phyloP scores from a whole-genome alignment of 2,888 invertebrate genomes.

The Pinctada fucata region DNA sequence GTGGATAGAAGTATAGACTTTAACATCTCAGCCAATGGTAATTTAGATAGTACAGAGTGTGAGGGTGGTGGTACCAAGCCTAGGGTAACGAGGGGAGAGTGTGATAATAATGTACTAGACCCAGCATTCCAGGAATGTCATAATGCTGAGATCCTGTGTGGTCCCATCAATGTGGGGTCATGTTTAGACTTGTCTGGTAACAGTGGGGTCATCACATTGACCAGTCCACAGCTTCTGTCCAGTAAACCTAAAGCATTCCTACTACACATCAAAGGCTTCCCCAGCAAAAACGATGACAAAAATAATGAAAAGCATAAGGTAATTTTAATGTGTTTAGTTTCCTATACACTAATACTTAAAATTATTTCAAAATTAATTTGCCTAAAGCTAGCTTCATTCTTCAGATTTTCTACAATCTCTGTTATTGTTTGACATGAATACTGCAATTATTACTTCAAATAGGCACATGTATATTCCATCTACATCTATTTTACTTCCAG shows the following conservation, averaged over 20 bases:
- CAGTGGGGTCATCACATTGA: slow-evolving; percentile 89
- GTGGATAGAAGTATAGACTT: slow-evolving; percentile 53
- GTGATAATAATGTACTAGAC: slow-evolving; percentile 58
- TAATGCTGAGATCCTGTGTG: slow-evolving; percentile 93
- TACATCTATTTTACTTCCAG: slow-evolving; percentile 34
- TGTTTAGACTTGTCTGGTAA: slow-evolving; percentile 91
- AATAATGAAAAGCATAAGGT: slow-evolving; percentile 54
- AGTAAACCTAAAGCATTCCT: slow-evolving; percentile 73
- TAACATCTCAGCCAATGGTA: slow-evolving; percentile 21
- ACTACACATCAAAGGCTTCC: slow-evolving; percentile 73
- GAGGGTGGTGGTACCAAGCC: slow-evolving; percentile 26
- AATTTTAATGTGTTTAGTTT: neutral
- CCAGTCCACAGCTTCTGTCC: slow-evolving; percentile 83
- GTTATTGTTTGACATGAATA: too few species aligned
- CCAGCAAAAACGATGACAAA: slow-evolving; percentile 53
- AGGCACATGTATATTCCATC: too few species aligned
- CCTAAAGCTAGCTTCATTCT: neutral
- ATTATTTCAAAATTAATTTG: neutral
- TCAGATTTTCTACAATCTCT: too few species aligned
- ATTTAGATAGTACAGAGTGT: slow-evolving; percentile 33
- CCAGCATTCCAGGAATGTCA: slow-evolving; percentile 89
- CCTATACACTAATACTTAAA: neutral
- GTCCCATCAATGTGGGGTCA: slow-evolving; percentile 89
- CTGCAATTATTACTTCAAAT: too few species aligned
- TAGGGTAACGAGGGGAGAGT: slow-evolving; percentile 19